These are phyloP conservation scores for Poeciliopsis prolifica DNA, from an alignment of 2,113 vertebrate species.

Conservation along the genomic window DNA sequence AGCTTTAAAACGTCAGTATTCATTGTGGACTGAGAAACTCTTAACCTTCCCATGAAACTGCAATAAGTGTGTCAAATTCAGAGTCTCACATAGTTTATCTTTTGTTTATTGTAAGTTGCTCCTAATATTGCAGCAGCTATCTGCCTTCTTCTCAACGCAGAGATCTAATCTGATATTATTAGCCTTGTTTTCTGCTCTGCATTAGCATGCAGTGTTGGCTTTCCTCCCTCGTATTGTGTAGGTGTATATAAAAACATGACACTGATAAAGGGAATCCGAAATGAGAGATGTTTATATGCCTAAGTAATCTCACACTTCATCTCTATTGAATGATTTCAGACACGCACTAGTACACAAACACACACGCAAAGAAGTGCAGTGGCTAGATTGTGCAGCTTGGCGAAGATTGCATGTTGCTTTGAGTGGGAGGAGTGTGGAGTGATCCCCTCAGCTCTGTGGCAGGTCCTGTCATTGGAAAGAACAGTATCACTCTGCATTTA, in stretches of 20 bases:
- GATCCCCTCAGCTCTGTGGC: conserved; percentile 68
- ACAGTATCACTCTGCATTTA: conserved; percentile 76
- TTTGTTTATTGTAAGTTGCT: conserved; percentile 30
- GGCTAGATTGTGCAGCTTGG: conserved; percentile 25
- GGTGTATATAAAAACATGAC: conserved; percentile 53
- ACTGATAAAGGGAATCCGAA: conserved; percentile 52
- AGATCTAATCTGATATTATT: conserved; percentile 64
- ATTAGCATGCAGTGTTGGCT: conserved; percentile 47
- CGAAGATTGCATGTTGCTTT: conserved; percentile 43
- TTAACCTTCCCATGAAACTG: conserved; percentile 5
- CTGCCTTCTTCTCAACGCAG: conserved; percentile 43
- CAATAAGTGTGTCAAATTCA: conserved; percentile 35
- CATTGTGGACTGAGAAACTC: background rate
- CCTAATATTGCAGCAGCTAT: conserved; percentile 42
- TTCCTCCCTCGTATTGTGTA: conserved; percentile 28
- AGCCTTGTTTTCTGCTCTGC: conserved; percentile 56
- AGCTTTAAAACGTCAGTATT: background rate
- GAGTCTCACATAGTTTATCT: conserved; percentile 39
- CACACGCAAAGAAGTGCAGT: background rate
- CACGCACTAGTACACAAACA: conserved; percentile 9
- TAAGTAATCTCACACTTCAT: conserved; percentile 48
- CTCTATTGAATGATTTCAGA: conserved; percentile 27
- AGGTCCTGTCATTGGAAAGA: conserved; percentile 67
- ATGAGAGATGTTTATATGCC: conserved; percentile 51
- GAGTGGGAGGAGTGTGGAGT: conserved; percentile 57